These are phyloP conservation scores for Chionodraco myersi DNA, from an alignment of 2,113 vertebrate genomes.

Conservation along the genomic window DNA sequence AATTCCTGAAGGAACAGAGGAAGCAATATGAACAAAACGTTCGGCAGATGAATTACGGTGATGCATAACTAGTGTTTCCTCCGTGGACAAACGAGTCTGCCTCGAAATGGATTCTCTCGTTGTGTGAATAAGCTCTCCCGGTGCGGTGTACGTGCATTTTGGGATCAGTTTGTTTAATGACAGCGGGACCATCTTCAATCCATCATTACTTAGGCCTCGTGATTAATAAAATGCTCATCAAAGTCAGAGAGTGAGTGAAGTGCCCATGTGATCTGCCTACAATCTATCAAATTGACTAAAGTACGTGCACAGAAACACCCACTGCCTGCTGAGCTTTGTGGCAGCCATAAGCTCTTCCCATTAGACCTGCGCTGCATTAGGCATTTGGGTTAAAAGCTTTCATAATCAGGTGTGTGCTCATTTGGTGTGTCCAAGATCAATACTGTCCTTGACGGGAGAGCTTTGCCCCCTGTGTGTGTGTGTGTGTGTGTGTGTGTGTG, in stretches of 20 bases:
- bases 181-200: constrained; percentile 45
- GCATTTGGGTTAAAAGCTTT: constrained; percentile 83
- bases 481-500: constrained; percentile 12
- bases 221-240: constrained; percentile 66
- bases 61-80: constrained; percentile 42
- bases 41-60: constrained; percentile 60
- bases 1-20: constrained; percentile 38
- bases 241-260: constrained; percentile 40
- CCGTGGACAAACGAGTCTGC: constrained; percentile 41
- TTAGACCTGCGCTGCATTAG: constrained; percentile 72
- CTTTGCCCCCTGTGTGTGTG: constrained; percentile 26
- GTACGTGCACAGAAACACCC: constrained; percentile 7
- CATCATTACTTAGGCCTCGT: constrained; percentile 53
- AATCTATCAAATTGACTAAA: constrained; percentile 71
- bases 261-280: constrained; percentile 63
- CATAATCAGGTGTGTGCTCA: constrained; percentile 73
- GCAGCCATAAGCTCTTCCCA: constrained; percentile 65
- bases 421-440: constrained; percentile 66
- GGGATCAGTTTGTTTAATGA: constrained; percentile 43
- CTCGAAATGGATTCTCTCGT: constrained; percentile 53
- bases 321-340: constrained; percentile 45
- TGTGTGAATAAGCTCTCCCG: constrained; percentile 23
- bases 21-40: constrained; percentile 41
- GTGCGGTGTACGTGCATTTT: neutral
- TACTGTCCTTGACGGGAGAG: constrained; percentile 53